Conservation (phyloP, 2,797 vertebrate genomes). For the Pangasius krempfi region DNA sequence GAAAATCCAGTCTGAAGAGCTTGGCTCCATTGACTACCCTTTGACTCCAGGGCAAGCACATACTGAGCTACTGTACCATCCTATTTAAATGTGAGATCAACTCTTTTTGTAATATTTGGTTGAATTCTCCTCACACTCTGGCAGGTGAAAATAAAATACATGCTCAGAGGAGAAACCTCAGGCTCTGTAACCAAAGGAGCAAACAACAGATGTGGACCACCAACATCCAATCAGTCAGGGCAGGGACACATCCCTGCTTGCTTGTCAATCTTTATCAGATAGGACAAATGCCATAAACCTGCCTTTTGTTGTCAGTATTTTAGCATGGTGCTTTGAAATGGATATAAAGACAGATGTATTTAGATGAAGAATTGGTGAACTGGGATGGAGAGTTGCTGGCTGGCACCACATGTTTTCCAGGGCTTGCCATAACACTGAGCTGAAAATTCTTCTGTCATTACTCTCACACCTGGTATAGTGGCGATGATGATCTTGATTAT, state of each 20-base stretch:
- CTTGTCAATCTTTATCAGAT: neutral
- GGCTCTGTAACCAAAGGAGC: neutral
- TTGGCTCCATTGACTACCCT: neutral
- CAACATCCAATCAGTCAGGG: neutral
- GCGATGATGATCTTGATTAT: neutral
- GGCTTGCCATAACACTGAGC: neutral
- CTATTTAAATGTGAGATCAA: neutral
- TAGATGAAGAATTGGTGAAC: neutral
- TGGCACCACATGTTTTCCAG: neutral
- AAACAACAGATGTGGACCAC: neutral
- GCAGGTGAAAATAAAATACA: neutral
- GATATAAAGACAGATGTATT: neutral
- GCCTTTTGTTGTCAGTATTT: neutral
- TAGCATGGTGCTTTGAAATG: neutral
- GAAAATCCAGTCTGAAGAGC: neutral
- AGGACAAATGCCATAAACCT: neutral
- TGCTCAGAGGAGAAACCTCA: neutral
- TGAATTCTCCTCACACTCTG: neutral
- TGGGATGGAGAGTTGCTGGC: neutral
- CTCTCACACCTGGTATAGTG: neutral
- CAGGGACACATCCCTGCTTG: neutral
- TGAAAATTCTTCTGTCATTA: neutral
- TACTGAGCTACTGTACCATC: neutral
- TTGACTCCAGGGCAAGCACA: neutral
- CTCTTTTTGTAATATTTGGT: conserved; percentile 3